phyloP scores from a whole-genome alignment of 1,140 invertebrate genomes.

The Melanaphis sacchari region DNA sequence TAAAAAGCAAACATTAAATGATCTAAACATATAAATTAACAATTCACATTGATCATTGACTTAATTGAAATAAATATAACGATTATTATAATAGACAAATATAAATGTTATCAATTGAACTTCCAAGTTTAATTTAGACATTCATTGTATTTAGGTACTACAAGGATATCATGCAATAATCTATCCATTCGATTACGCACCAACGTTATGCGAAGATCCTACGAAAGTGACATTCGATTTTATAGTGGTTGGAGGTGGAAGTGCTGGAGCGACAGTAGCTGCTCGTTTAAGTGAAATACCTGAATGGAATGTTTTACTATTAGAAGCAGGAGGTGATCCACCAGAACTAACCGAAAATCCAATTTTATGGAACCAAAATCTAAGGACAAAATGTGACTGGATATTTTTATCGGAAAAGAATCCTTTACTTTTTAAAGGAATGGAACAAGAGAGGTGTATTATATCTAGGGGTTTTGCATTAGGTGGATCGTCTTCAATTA shows the following conservation, averaged over 20 bases:
- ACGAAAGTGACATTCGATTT: slow-evolving; percentile 60
- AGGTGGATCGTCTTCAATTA: slow-evolving; percentile 73
- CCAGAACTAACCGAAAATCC: slow-evolving; percentile 63
- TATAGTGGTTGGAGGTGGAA: slow-evolving; percentile 67
- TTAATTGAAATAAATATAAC: too few species aligned
- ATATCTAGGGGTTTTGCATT: slow-evolving; percentile 65
- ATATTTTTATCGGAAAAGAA: neutral
- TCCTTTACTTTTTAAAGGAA: slow-evolving; percentile 59
- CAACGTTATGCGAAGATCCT: neutral
- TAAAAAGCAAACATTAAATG: too few species aligned
- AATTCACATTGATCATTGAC: too few species aligned
- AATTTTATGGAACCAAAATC: neutral
- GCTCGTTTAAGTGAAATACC: slow-evolving; percentile 69
- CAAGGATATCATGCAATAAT: neutral
- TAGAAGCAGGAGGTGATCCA: slow-evolving; percentile 72
- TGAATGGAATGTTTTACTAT: slow-evolving; percentile 68
- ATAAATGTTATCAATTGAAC: too few species aligned
- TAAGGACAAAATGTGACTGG: slow-evolving; percentile 55
- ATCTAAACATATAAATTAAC: too few species aligned
- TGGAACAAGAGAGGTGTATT: slow-evolving; percentile 57
- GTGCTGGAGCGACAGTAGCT: slow-evolving; percentile 67
- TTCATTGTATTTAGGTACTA: neutral
- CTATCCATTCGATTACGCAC: neutral
- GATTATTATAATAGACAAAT: too few species aligned
- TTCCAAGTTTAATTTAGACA: too few species aligned